Base-by-base conservation (phyloP, 2,113 vertebrate species). In the Aleadryas rufinucha region DNA sequence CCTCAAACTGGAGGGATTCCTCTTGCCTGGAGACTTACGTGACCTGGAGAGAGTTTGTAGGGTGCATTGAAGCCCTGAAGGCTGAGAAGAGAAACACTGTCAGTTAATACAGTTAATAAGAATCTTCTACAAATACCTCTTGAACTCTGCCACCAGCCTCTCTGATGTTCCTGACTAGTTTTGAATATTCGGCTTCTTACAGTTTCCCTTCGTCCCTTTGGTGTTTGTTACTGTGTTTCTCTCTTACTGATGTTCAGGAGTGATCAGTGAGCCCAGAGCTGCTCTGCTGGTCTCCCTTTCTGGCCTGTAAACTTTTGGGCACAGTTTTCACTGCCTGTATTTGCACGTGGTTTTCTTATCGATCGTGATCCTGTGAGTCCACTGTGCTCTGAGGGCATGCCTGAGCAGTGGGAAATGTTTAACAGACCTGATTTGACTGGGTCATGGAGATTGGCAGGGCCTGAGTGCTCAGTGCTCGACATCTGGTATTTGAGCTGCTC, bases 391-490 rank as follows among this genome's bases (percentile, higher is more conserved):
- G 15, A 60, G 63, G 64, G 72, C 50, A 14, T 0, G 4, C n/a
- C 84, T 65, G 74, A 52, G 57, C 45, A 47, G 42, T 52, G 82
- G 80, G 69, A 75, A 53, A 52, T 79, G 57, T 84, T 81, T 79
- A 90, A 87, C 90, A 61, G 57, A 16, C 33, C 3, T 2, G 8
- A 16, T 54, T 8, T 84, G 53, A 35, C 83, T 3, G 17, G 42
- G 24, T 71, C 65, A 33, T 0, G 1, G 68, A 42, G 42, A 16
- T 4, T 61, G 53, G 44, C 86, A 68, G 53, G 63, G n/a, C 49
- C 37, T 8, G 45, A 45, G 71, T 3, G 2, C 53, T 71, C 2
- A 1, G 11, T 71, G 61, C 33, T 47, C 0, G 0, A 30, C 44
- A 26, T 28, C 61, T 79, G 61, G 45, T 61, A 1, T 76, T 61